Percentiles rank a stretch among this genome's conserved stretches.
phyloP scores from a whole-genome alignment of 2,888 invertebrate genomes.

The Anoncus sp. region DNA sequence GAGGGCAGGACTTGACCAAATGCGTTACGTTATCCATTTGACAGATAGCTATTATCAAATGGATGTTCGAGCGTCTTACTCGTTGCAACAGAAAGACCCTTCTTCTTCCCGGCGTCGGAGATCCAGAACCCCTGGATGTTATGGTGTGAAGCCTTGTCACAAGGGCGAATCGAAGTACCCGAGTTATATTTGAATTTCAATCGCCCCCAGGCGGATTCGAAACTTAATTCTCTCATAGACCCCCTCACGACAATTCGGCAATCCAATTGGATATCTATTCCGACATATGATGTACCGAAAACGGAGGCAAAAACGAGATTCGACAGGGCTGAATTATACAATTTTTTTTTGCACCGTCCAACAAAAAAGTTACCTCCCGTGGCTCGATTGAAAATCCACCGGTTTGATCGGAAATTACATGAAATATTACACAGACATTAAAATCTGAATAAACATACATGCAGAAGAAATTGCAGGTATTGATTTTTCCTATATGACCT shows the following conservation, averaged over 20 bases:
- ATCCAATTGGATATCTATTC: conserved; percentile 51
- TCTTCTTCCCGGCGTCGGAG: background rate
- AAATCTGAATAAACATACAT: no score
- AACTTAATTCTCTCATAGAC: conserved; percentile 58
- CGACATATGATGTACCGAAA: conserved; percentile 13
- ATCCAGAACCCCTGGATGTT: conserved; percentile 4
- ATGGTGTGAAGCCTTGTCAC: conserved; percentile 1
- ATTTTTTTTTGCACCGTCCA: background rate
- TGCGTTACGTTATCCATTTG: conserved; percentile 43
- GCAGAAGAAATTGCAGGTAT: no score
- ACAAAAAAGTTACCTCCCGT: background rate
- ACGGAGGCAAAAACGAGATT: background rate
- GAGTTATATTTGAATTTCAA: conserved; percentile 59
- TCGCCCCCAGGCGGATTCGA: conserved; percentile 52
- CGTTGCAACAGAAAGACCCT: no score
- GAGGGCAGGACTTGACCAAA: conserved; percentile 11
- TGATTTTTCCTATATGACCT: no score
- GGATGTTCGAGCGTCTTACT: conserved; percentile 37
- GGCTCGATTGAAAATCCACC: background rate
- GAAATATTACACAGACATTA: no score
- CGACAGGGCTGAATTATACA: conserved; percentile 3
- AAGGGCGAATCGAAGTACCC: conserved; percentile 13
- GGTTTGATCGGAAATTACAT: background rate
- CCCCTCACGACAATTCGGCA: conserved; percentile 21
- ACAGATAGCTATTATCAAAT: conserved; percentile 47